Conservation (phyloP, 2,888 invertebrate genomes). For the Dryomyza anilis region DNA sequence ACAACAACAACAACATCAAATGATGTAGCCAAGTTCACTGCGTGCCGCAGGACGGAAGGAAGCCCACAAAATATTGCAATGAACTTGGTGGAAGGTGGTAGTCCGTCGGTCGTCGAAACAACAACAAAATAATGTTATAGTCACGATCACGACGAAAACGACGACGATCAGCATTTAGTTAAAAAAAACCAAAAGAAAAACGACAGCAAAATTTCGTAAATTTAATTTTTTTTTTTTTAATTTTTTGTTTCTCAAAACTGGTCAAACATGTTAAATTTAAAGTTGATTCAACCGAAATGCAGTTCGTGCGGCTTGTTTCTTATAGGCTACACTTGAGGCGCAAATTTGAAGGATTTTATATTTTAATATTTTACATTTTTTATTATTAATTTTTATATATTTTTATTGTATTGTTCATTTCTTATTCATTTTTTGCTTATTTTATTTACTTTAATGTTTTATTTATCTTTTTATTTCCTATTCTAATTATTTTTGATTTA, state of each 20-base stretch:
- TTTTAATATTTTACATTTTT: neutral
- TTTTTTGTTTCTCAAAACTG: constrained; percentile 44
- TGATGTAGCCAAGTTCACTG: neutral
- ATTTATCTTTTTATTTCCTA: no score
- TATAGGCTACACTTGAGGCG: neutral
- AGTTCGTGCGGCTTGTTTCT: neutral
- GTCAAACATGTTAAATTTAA: constrained; percentile 50
- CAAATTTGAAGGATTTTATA: constrained; percentile 1
- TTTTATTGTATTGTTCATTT: no score
- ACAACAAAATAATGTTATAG: constrained; percentile 6
- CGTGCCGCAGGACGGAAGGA: constrained; percentile 2
- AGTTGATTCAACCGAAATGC: constrained; percentile 9
- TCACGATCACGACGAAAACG: constrained; percentile 26
- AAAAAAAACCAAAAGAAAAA: constrained; percentile 19
- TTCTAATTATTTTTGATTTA: no score
- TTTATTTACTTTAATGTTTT: no score
- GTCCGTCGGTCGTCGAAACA: constrained; percentile 4
- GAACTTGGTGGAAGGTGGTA: constrained; percentile 25
- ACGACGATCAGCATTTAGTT: constrained; percentile 16
- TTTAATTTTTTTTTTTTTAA: no score
- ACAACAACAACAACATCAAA: neutral
- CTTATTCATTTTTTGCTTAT: no score
- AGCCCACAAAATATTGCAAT: constrained; percentile 21
- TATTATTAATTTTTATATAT: no score
- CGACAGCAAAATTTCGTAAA: constrained; percentile 13